Evolutionary conservation across 2,888 invertebrate genomes (phyloP), one percentile per base, ranked within the genome.

Genomic region (Agrotis exclamationis): DNA sequence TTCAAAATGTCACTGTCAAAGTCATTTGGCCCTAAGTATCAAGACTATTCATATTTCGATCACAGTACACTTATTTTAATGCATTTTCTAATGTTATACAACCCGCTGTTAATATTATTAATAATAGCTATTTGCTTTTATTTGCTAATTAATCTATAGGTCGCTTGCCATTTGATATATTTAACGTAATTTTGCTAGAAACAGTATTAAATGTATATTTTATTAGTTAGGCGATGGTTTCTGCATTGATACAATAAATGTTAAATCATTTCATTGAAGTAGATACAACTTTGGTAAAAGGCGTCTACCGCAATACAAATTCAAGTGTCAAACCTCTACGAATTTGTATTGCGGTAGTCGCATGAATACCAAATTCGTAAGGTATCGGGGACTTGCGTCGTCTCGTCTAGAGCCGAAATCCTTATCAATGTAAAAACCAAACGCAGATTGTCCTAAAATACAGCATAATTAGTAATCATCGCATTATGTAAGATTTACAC

Each of bases 361-460:
- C n/a, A n/a, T n/a, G n/a, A n/a, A n/a, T n/a, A n/a, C n/a, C n/a
- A n/a, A n/a, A n/a, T n/a, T n/a, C n/a, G n/a, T 33, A 39, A 39
- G 39, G 39, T 39, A 39, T 39, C 39, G 11, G 9, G 1, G 39
- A 39, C 39, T 39, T 39, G 39, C 9, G 39, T 39, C 39, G 39
- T 11, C 2, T 39, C 11, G 11, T 39, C 11, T 39, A 39, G 39
- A 9, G 11, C 18, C 4, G 11, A n/a, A 39, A 45, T 48, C 11
- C 18, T 22, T 24, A 64, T 50, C 79, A 78, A 82, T 59, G 63
- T 70, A 78, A 68, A 73, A 78, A 74, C 20, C 54, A n/a, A n/a
- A 68, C 9, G 24, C 62, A 13, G 1, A 22, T 51, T 45, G n/a
- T 63, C 22, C 28, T 59, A 39, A 60, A 65, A 2, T 51, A 33